Conservation (phyloP, 2,888 invertebrate species). For the Drosophila recens region DNA sequence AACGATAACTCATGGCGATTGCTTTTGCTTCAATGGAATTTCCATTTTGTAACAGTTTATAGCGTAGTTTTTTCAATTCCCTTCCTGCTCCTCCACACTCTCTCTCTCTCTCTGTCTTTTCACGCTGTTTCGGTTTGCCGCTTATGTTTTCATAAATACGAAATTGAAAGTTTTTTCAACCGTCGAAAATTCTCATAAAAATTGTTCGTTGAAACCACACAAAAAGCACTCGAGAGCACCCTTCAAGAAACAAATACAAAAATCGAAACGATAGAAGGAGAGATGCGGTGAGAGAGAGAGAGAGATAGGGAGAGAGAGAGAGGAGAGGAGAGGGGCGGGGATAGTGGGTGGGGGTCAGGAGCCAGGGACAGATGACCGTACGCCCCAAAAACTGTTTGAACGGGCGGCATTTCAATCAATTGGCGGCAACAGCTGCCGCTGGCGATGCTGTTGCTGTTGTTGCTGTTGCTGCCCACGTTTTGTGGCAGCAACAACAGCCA, state of each 20-base stretch:
- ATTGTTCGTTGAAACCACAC: conserved; percentile 73
- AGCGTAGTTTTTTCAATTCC: conserved; percentile 38
- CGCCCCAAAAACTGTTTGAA: conserved; percentile 47
- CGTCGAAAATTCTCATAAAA: conserved; percentile 77
- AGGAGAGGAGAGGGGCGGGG: not conserved
- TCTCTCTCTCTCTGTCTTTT: conserved; percentile 1
- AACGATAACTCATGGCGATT: conserved; percentile 59
- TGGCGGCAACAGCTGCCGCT: conserved; percentile 78
- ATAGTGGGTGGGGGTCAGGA: conserved; percentile 33
- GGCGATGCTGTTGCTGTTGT: conserved; percentile 41
- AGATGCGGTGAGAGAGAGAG: not conserved
- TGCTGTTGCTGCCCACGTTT: conserved; percentile 63
- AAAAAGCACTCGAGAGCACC: conserved; percentile 62
- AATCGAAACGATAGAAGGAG: conserved; percentile 10
- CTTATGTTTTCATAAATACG: conserved; percentile 72
- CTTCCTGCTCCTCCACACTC: not conserved
- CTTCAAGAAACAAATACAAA: conserved; percentile 71
- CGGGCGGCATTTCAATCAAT: conserved; percentile 80
- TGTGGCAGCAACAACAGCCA: conserved; percentile 56
- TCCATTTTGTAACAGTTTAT: conserved; percentile 76
- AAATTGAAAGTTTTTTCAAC: conserved; percentile 80
- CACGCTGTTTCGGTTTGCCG: conserved; percentile 33
- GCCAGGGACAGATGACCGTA: conserved; percentile 21
- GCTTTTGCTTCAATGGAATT: conserved; percentile 73
- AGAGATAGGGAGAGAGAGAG: not conserved